A percentile compares a stretch with the other conserved stretches of the same genome.
phyloP scores from a whole-genome alignment of 1,140 invertebrate species.

The Ooceraea biroi region DNA sequence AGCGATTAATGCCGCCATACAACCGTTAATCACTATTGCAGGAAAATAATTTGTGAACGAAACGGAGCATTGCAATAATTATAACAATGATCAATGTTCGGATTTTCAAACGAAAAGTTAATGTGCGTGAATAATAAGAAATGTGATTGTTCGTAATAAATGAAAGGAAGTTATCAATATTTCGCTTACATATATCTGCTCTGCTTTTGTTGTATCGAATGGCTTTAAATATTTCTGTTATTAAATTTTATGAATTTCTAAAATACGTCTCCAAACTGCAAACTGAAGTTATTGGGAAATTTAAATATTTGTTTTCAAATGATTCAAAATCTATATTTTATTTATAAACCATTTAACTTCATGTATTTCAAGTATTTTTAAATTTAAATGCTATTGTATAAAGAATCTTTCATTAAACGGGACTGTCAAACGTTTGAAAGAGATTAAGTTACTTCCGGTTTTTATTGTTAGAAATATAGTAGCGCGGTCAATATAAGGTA shows the following conservation, averaged over 20 bases:
- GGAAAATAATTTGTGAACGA: slow-evolving; percentile 53
- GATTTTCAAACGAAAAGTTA: slow-evolving; percentile 20
- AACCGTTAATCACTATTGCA: slow-evolving; percentile 48
- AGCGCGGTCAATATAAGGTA: slow-evolving; percentile 37
- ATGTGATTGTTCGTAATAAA: not conserved
- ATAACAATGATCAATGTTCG: slow-evolving; percentile 39
- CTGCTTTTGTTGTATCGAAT: too few species aligned
- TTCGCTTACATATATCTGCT: too few species aligned
- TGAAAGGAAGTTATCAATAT: slow-evolving; percentile 1
- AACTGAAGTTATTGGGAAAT: not conserved
- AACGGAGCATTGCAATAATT: slow-evolving; percentile 53
- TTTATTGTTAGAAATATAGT: slow-evolving; percentile 42
- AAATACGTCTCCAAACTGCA: not conserved
- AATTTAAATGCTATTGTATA: not conserved
- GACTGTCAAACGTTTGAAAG: not conserved
- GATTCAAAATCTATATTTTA: not conserved
- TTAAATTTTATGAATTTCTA: too few species aligned
- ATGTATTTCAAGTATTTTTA: not conserved
- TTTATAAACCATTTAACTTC: not conserved
- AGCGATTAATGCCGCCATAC: slow-evolving; percentile 24
- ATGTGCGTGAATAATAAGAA: not conserved
- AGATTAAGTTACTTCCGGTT: slow-evolving; percentile 33
- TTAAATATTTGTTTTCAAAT: too few species aligned
- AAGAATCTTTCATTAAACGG: not conserved
- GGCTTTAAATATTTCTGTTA: too few species aligned